Base-by-base conservation (phyloP, 2,888 invertebrate species). In the Drosophila putrida region DNA sequence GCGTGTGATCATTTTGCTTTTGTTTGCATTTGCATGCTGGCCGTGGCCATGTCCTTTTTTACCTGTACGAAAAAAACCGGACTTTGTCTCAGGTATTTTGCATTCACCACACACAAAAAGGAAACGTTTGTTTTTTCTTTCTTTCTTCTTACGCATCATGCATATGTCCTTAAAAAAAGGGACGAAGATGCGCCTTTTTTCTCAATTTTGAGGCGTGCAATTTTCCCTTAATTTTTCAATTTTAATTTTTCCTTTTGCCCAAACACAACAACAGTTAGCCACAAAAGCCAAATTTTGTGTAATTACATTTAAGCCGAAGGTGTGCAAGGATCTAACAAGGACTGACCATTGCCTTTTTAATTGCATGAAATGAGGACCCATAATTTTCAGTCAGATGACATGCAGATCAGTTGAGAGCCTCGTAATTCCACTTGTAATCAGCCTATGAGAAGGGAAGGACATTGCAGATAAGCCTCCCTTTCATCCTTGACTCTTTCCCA, bases 1-100 rank as follows among this genome's bases (percentile, higher is more conserved):
- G 90, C 88, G 84, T 90, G 90, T 90, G 90, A 90, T 90, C 87
- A 89, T 65, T 65, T 65, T 74, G 53, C 63, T 71, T 64, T 64
- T 86, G 74, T 80, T 80, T 74, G 62, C 77, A 90, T 86, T 88
- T 81, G 79, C 89, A 88, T 82, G 62, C 50, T 49, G 63, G 59
- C 58, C 58, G 20, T 61, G 63, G 59, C 58, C 58, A 15, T 61
- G 75, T 75, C 86, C 80, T 77, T 79, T 78, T 78, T 80, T 80
- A 80, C 80, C 80, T 80, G 80, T 78, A 28, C 47, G 31, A 49
- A 49, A 49, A 49, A 47, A 55, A 64, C 54, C 50, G 36, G 43
- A 59, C 64, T n/a, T 10, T 10, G 43, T 59, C 66, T 54, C 61
- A 71, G 84, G 69, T 76, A 78, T 83, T 85, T 78, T 78, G 78